Base-by-base conservation (phyloP, 2,113 vertebrate species). In the Ceyx melanurus region DNA sequence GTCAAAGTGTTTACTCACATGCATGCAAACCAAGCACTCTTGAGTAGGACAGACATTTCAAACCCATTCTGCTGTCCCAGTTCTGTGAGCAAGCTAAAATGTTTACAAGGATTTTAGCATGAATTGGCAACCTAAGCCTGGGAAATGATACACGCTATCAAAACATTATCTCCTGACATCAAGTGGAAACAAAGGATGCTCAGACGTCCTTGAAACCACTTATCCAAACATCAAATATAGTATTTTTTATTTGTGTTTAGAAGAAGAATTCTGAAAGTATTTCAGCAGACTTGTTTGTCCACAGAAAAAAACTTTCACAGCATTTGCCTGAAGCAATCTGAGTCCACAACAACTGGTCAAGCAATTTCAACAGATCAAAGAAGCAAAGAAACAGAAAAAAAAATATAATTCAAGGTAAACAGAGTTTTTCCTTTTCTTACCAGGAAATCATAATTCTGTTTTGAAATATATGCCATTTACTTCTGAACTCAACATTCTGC, bases 21-120 rank as follows among this genome's bases (percentile, higher is more conserved):
- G 2, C 7, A 1, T 1, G 3, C 4, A 15, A 58, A 20, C 0
- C 1, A 43, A 78, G 13, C 8, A 3, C 3, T 26, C 21, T 10
- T 10, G 22, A 19, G 3, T 1, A 33, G 20, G 22, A 31, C 15
- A 42, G 56, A 9, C 5, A 12, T 29, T 33, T 45, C 19, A 12
- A 25, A 79, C 14, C 3, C 8, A 3, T 0, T 21, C 78, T 26
- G 25, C 73, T 42, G 25, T 16, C 29, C 22, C 13, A 4, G 15
- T 2, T 11, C 10, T 11, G 2, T 21, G 26, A 66, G 12, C n/a
- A 80, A 46, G 14, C 13, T 43, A 11, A 58, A 46, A 9, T 1
- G 6, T 25, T 58, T 9, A 3, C 13, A 54, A 22, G 16, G 5
- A 4, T 8, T 76, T 62, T 35, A 26, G 10, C 21, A 23, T 0